phyloP scores from a whole-genome alignment of 2,888 invertebrate species.

The Entomobrya proxima region DNA sequence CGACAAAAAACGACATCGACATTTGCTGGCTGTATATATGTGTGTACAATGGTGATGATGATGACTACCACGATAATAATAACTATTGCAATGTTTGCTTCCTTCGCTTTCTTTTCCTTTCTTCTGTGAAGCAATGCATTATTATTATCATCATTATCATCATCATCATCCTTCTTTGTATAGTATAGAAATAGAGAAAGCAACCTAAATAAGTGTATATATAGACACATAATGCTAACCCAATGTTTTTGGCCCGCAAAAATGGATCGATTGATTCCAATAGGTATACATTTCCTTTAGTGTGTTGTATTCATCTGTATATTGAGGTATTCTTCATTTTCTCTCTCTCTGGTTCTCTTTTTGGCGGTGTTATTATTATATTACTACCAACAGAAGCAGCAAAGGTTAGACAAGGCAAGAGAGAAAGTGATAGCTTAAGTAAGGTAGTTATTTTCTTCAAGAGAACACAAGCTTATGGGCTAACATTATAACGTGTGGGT shows the following conservation, averaged over 20 bases:
- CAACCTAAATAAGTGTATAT: no score
- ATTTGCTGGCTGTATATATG: neutral
- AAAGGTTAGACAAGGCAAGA: constrained; percentile 45
- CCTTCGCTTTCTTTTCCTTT: neutral
- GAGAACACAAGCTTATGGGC: neutral
- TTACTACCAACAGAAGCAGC: constrained; percentile 32
- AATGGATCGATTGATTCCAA: constrained; percentile 62
- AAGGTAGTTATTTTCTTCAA: neutral
- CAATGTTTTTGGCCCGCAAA: constrained; percentile 7
- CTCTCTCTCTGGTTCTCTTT: neutral
- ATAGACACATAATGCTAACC: neutral
- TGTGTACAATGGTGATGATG: neutral
- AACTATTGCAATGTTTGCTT: constrained; percentile 46
- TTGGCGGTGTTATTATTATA: constrained; percentile 13
- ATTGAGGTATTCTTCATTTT: no score
- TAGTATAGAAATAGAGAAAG: no score
- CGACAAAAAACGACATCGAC: no score
- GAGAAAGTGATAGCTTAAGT: constrained; percentile 27
- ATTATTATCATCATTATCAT: neutral
- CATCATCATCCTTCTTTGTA: no score
- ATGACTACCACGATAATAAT: constrained; percentile 10
- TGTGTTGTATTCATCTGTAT: constrained; percentile 11
- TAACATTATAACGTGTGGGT: neutral
- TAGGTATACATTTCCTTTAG: constrained; percentile 26
- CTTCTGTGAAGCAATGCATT: neutral